Evolutionary conservation across 2,113 vertebrate species (phyloP).

Genomic region (Rhinoptilus africanus): DNA sequence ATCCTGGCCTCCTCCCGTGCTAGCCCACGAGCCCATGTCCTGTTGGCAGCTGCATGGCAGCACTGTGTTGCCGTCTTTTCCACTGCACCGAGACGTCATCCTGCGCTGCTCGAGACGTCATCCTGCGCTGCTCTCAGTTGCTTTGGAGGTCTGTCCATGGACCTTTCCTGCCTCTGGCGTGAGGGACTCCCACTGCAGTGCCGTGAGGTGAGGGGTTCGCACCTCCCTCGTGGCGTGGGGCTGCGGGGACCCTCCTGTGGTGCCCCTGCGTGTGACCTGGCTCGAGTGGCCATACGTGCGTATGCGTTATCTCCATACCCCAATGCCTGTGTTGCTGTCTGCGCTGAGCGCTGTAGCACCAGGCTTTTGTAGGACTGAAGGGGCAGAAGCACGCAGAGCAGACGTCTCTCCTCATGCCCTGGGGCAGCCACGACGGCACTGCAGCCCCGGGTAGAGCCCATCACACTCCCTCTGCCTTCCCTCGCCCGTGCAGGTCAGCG

Average conservation of each 20-base stretch:
- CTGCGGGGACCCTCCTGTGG: background rate
- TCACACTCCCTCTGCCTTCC: background rate
- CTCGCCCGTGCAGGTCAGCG: fast-evolving
- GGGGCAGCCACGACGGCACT: background rate
- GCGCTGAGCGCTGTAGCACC: background rate
- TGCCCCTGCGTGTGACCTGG: fast-evolving
- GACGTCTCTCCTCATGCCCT: background rate
- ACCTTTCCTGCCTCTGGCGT: background rate
- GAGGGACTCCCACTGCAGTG: background rate
- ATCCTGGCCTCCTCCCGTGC: background rate
- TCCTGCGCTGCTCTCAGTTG: background rate
- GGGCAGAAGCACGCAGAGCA: background rate
- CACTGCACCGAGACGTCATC: background rate
- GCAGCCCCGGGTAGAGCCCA: background rate
- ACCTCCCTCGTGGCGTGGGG: background rate
- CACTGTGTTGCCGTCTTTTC: background rate
- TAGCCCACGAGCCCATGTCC: fast-evolving
- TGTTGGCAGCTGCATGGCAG: background rate
- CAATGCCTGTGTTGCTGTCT: fast-evolving
- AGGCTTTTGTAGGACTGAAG: background rate
- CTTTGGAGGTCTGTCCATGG: background rate
- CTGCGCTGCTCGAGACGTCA: background rate
- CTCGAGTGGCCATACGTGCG: fast-evolving
- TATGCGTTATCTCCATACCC: fast-evolving
- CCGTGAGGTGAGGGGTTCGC: background rate